A percentile compares a stretch with the other conserved stretches of the same genome.
phyloP scores from a whole-genome alignment of 2,113 vertebrate genomes.

The Equus quagga region DNA sequence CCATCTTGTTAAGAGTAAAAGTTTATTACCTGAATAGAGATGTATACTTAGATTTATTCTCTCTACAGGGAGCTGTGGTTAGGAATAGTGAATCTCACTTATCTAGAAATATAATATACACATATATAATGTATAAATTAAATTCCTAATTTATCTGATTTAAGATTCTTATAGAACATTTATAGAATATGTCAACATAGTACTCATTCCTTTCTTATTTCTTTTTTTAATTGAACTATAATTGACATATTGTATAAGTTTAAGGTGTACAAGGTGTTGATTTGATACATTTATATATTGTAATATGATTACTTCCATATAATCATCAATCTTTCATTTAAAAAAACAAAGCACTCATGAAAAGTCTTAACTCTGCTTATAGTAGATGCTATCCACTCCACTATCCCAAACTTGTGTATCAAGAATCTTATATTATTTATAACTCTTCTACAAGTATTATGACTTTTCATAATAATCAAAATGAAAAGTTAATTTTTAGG shows the following conservation, averaged over 20 bases:
- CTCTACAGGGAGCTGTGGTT: fast-evolving
- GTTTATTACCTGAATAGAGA: background rate
- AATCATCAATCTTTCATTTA: background rate
- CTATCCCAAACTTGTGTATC: background rate
- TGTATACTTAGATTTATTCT: background rate
- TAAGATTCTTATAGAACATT: background rate
- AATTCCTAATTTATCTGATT: background rate
- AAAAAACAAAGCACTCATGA: background rate
- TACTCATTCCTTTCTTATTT: background rate
- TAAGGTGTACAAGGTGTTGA: background rate
- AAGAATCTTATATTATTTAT: background rate
- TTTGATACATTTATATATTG: background rate
- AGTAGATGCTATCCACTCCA: background rate
- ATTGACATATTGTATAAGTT: background rate
- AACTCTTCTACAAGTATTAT: background rate
- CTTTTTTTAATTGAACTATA: background rate
- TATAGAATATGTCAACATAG: background rate
- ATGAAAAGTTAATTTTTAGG: background rate
- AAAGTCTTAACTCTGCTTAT: background rate
- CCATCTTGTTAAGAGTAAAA: background rate
- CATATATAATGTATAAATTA: background rate
- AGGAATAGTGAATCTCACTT: background rate
- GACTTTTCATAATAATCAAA: background rate
- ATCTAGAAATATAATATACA: background rate
- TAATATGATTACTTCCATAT: background rate